Conservation (phyloP, 2,797 vertebrate genomes). For the Chaetophractus vellerosus region DNA sequence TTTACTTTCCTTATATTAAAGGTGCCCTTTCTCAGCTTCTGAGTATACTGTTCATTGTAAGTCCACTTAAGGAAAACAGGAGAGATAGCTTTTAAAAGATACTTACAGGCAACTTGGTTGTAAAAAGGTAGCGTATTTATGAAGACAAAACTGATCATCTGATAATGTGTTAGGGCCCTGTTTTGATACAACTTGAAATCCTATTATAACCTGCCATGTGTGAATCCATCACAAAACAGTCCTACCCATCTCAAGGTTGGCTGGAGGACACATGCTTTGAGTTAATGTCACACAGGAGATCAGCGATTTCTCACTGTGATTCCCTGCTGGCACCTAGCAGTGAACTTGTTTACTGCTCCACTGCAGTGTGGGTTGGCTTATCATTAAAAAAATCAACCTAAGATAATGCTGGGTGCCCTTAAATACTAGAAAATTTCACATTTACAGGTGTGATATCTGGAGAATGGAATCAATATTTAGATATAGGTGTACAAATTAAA, state of each 20-base stretch:
- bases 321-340: slow-evolving; percentile 80
- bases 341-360: slow-evolving; percentile 83
- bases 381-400: slow-evolving; percentile 62
- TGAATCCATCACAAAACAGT: slow-evolving; percentile 76
- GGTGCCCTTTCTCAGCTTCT: not conserved
- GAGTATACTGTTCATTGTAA: slow-evolving; percentile 22
- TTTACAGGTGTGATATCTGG: slow-evolving; percentile 78
- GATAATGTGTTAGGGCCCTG: slow-evolving; percentile 65
- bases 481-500: slow-evolving; percentile 78
- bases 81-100: slow-evolving; percentile 48
- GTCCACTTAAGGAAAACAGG: slow-evolving; percentile 38
- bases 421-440: slow-evolving; percentile 79
- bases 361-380: slow-evolving; percentile 76
- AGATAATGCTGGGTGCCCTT: slow-evolving; percentile 78
- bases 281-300: slow-evolving; percentile 84
- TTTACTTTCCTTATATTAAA: slow-evolving; percentile 19
- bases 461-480: slow-evolving; percentile 69
- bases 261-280: slow-evolving; percentile 84
- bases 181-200: slow-evolving; percentile 67
- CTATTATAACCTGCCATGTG: slow-evolving; percentile 12
- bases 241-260: slow-evolving; percentile 85
- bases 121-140: slow-evolving; percentile 28
- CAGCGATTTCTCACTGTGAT: slow-evolving; percentile 85
- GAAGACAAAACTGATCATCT: slow-evolving; percentile 74
- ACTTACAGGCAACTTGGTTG: not conserved